These are phyloP conservation scores for Serranus cabrilla DNA, from an alignment of 2,797 vertebrate species.

Conservation along the genomic window DNA sequence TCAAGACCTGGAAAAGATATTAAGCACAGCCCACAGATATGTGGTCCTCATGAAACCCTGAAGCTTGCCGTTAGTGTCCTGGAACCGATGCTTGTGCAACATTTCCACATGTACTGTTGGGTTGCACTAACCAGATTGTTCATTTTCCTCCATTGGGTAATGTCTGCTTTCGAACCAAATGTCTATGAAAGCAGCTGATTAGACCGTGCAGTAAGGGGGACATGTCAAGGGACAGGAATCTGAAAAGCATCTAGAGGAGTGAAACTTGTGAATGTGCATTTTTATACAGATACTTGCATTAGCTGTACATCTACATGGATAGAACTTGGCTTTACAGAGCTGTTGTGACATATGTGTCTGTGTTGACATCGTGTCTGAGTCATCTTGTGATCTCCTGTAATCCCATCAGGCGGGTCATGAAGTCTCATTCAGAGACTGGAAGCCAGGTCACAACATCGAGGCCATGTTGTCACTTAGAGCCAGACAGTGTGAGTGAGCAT, in stretches of 20 bases:
- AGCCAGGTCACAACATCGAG: slow-evolving; percentile 32
- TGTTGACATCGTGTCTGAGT: slow-evolving; percentile 21
- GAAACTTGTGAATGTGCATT: no score
- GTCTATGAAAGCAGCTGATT: slow-evolving; percentile 58
- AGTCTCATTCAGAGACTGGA: slow-evolving; percentile 14
- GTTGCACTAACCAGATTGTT: slow-evolving; percentile 64
- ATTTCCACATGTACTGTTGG: slow-evolving; percentile 74
- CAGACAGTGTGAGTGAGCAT: slow-evolving; percentile 20
- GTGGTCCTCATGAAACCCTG: slow-evolving; percentile 63
- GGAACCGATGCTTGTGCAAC: slow-evolving; percentile 57
- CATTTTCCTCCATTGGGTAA: slow-evolving; percentile 73
- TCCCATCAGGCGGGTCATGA: slow-evolving; percentile 56
- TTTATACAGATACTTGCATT: no score
- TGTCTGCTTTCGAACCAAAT: slow-evolving; percentile 69
- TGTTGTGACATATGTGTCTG: slow-evolving; percentile 12
- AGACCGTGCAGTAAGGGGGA: slow-evolving; percentile 25
- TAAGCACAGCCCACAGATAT: slow-evolving; percentile 73
- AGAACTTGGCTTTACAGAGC: not conserved
- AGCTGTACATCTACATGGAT: not conserved
- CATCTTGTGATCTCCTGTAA: slow-evolving; percentile 55
- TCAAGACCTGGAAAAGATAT: slow-evolving; percentile 78
- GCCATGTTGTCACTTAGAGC: slow-evolving; percentile 21
- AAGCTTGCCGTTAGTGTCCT: slow-evolving; percentile 61
- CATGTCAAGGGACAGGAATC: no score
- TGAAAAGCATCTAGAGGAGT: no score